A percentile compares a stretch with the other conserved stretches of the same genome.
Evolutionary conservation across 2,888 invertebrate genomes (phyloP).

Genomic region (Formica aserva): DNA sequence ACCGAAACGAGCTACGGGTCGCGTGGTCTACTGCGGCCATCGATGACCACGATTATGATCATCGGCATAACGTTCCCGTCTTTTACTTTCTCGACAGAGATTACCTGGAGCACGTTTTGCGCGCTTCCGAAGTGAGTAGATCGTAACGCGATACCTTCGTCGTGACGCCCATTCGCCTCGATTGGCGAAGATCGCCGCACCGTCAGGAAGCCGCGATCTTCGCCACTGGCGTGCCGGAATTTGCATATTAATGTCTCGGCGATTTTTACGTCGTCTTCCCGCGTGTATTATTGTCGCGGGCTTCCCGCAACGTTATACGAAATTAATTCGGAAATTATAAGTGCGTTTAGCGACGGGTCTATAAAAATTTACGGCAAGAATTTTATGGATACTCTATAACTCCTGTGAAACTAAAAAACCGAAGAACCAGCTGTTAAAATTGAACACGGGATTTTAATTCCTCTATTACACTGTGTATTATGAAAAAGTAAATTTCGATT

Average conservation of each 20-base stretch:
- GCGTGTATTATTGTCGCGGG: constrained; percentile 17
- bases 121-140: constrained; percentile 59
- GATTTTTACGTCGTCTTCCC: constrained; percentile 20
- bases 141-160: constrained; percentile 71
- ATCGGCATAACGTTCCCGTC: constrained; percentile 60
- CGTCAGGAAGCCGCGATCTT: constrained; percentile 49
- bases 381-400: not conserved
- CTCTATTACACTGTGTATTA: not conserved
- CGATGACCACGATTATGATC: constrained; percentile 55
- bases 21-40: constrained; percentile 22
- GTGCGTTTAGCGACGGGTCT: constrained; percentile 11
- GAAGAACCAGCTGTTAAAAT: not conserved
- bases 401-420: not conserved
- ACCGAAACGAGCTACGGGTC: constrained; percentile 16
- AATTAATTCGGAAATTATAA: constrained; percentile 34
- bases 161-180: constrained; percentile 55
- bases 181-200: constrained; percentile 56
- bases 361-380: not conserved
- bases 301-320: not conserved
- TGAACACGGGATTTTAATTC: not conserved
- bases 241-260: constrained; percentile 40
- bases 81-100: constrained; percentile 35
- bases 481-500: not conserved
- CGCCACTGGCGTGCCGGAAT: constrained; percentile 40
- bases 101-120: constrained; percentile 49